These are phyloP conservation scores for Aspidapion aeneum DNA, from an alignment of 2,888 invertebrate genomes.

Conservation along the genomic window DNA sequence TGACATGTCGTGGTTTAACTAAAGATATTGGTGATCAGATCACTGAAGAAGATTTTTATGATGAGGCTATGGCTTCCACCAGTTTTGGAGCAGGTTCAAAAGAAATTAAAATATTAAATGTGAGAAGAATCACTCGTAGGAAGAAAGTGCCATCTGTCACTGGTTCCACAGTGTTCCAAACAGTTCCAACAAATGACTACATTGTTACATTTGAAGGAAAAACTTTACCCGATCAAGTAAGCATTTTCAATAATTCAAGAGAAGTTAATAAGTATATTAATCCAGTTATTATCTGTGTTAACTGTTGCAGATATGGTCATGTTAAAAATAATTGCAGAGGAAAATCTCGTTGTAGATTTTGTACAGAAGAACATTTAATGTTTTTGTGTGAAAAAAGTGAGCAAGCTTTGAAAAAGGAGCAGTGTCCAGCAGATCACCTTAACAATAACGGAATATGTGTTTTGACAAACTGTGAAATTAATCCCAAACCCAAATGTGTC, in stretches of 20 bases:
- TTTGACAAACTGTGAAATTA: background rate
- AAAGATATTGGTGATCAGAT: background rate
- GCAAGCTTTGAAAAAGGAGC: background rate
- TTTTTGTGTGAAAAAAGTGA: background rate
- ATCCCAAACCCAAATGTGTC: slow-evolving; percentile 1
- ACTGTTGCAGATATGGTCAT: background rate
- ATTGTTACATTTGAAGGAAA: slow-evolving; percentile 1
- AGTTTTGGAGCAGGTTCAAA: background rate
- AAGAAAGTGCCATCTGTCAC: background rate
- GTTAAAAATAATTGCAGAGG: background rate
- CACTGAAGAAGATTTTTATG: background rate
- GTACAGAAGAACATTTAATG: background rate
- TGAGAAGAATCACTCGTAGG: background rate
- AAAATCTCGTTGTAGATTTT: background rate
- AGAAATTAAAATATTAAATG: slow-evolving; percentile 1
- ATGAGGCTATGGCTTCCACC: background rate
- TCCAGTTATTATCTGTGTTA: background rate
- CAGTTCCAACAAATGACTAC: background rate
- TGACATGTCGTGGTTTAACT: background rate
- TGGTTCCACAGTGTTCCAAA: background rate
- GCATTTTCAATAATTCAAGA: background rate
- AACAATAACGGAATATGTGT: background rate
- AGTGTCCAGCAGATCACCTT: background rate
- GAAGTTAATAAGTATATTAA: background rate
- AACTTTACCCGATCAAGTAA: background rate